Percentiles rank a stretch among this genome's conserved stretches.
Conservation (phyloP, 2,888 invertebrate genomes). For the Lasioglossum marginatum region DNA sequence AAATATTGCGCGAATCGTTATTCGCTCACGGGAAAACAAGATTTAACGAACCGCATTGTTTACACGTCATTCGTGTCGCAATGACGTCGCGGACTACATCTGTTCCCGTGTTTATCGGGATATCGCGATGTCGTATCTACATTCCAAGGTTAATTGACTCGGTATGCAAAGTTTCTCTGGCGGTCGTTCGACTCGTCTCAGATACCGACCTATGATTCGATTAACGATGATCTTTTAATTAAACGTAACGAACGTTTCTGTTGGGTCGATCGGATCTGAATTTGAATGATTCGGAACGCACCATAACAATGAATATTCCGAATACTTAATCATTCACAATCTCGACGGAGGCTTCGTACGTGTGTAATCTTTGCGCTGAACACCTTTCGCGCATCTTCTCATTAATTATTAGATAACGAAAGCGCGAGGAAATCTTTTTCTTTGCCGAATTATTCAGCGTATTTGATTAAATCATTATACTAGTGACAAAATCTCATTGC, state of each 20-base stretch:
- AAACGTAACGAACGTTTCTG: not conserved
- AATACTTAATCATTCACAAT: not conserved
- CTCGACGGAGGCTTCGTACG: not conserved
- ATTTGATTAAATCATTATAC: not conserved
- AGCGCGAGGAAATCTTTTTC: not conserved
- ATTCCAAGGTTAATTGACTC: constrained; percentile 31
- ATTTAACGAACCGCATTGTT: not conserved
- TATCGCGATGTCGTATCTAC: not conserved
- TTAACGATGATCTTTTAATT: constrained; percentile 30
- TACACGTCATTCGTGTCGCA: not conserved
- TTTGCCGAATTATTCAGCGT: not conserved
- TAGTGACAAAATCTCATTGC: not conserved
- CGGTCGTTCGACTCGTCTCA: not conserved
- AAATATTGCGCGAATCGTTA: too few species aligned
- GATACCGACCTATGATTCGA: constrained; percentile 20
- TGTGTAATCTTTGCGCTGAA: not conserved
- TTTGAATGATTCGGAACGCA: not conserved
- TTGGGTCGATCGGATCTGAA: not conserved
- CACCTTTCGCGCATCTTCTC: not conserved
- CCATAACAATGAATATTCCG: not conserved
- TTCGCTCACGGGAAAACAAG: not conserved
- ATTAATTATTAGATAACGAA: not conserved
- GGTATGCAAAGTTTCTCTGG: not conserved
- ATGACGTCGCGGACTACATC: not conserved
- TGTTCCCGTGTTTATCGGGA: constrained; percentile 21